Evolutionary conservation across 1,140 invertebrate genomes (phyloP), one percentile per base, ranked within the genome.

Genomic region (Drosophila gunungcola): DNA sequence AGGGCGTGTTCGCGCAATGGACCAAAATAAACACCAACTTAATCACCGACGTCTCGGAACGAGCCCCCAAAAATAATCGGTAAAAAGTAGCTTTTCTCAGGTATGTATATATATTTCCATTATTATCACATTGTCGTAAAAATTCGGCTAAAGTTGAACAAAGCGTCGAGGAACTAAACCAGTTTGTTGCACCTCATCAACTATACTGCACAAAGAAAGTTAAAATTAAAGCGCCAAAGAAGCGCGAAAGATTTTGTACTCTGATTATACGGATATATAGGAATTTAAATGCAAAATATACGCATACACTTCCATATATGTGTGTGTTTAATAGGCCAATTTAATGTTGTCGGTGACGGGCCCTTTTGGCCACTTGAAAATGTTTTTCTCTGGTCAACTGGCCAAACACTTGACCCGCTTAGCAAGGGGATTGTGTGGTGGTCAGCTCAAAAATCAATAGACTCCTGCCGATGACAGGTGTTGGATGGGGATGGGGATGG

Each of bases 191-290:
- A 63, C 78, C 45, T 41, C 61, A 25, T 60, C 36, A 36, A 60
- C 65, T 61, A 73, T 21, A 73, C 73, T 72, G 61, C 75, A 81
- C 84, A 88, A 88, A 88, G 83, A 88, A 88, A 88, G 83, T 89
- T 89, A 77, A 88, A 86, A 58, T 88, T 88, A 76, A 81, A 86
- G 57, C 32, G 12, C 27, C 42, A 51, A 57, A 67, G 51, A 41
- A 67, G 63, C 12, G 32, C 46, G 64, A 29, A 68, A 68, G 64
- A 68, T 68, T 68, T 73, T 73, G 67, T 46, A 42, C 39, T 60
- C 56, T 58, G 42, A 43, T 49, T 57, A 74, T 52, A 58, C 11
- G 9, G 27, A 63, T 73, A 77, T 63, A 68, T 29, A 60, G 29
- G 29, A 64, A 63, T 63, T 79, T 42, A 55, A 36, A 34, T 52